Conservation (phyloP, 2,797 vertebrate species). For the Hybognathus amarus region DNA sequence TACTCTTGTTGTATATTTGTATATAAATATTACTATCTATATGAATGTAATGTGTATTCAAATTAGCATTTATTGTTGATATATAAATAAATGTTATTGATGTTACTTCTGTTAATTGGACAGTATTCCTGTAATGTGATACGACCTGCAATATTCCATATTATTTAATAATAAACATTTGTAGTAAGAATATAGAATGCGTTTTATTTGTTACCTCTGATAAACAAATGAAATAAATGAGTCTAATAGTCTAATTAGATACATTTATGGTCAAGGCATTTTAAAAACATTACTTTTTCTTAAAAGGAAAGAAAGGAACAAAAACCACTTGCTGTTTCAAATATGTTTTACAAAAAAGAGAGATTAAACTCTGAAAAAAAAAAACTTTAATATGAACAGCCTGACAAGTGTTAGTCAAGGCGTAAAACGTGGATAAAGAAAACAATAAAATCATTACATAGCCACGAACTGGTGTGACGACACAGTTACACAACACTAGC, state of each 20-base stretch:
- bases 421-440: background rate
- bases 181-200: conserved; percentile 69
- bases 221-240: background rate
- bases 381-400: background rate
- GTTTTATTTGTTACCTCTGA: conserved; percentile 3
- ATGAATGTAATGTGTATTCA: conserved; percentile 80
- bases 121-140: conserved; percentile 82
- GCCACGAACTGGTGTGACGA: conserved; percentile 21
- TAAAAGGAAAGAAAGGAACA: background rate
- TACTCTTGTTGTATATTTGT: conserved; percentile 78
- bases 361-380: background rate
- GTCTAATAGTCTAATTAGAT: background rate
- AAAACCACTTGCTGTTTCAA: background rate
- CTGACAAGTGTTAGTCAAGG: background rate
- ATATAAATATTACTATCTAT: conserved; percentile 78
- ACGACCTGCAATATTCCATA: conserved; percentile 76
- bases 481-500: conserved; percentile 55
- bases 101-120: conserved; percentile 75
- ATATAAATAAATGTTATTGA: conserved; percentile 72
- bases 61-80: conserved; percentile 78
- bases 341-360: background rate
- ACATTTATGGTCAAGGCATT: background rate
- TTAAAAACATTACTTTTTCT: background rate
- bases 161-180: conserved; percentile 79
- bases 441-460: conserved; percentile 47